Evolutionary conservation across 2,888 invertebrate species (phyloP), one percentile per base, ranked within the genome.

Genomic region (Pandemis corylana): DNA sequence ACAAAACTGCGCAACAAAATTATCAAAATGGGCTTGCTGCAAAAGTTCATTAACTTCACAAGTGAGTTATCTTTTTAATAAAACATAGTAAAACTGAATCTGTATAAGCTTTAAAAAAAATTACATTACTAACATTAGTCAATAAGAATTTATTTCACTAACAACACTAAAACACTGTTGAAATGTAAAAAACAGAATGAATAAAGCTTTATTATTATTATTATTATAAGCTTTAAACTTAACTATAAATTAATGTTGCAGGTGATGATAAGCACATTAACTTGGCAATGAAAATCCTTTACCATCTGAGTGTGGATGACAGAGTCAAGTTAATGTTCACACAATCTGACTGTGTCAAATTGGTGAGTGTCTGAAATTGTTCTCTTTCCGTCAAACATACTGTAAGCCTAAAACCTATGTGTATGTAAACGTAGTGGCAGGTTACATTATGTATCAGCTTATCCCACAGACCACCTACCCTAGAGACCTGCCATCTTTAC

Each of bases 261-360:
- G 96, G 96, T 90, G 97, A 98, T 84, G 96, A 97, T 78, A 96
- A 97, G 83, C 97, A 97, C 88, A 97, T 97, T 82, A 96, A 96
- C 80, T 95, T 97, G 76, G 97, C 97, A 77, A 95, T 97, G 84
- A 97, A 97, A 89, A 95, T 97, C 77, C 92, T 99, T 62, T 99
- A 99, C 88, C 98, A 99, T 88, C 95, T 99, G 83, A 99, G 99
- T 87, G 97, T 98, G 95, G 99, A 99, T 87, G 99, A 99, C 87
- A 96, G 98, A 89, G 97, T 98, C 10, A 99, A 99, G 91, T 95
- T 97, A 53, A 97, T 99, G 96, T 98, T 99, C 87, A 97, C 98
- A 7, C 98, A 97, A 88, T 98, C 98, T 0, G 99, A 99, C 89
- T 98, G 98, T 90, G 97, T 99, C 75, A 97, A 98, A 84, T 93